phyloP scores from a whole-genome alignment of 2,113 vertebrate species.

The Eulemur macaco region DNA sequence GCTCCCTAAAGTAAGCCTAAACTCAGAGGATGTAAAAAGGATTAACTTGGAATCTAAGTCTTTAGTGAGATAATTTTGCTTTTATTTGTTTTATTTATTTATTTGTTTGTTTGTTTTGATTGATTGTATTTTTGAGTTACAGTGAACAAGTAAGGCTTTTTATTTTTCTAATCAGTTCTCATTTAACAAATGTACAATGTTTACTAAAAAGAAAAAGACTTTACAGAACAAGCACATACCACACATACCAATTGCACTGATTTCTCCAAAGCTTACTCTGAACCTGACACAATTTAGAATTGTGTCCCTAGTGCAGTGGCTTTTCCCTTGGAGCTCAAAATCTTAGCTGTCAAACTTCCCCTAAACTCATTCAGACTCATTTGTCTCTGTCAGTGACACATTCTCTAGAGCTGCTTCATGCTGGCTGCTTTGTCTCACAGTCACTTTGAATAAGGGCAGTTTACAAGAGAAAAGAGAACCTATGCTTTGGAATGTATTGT shows the following conservation, averaged over 20 bases:
- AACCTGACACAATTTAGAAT: neutral
- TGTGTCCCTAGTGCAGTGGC: neutral
- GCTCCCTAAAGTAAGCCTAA: neutral
- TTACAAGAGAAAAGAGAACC: neutral
- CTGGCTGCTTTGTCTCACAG: slow-evolving; percentile 49
- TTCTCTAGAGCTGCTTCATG: slow-evolving; percentile 19
- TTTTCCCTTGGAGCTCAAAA: neutral
- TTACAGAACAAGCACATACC: neutral
- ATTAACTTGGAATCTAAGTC: neutral
- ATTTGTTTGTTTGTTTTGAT: neutral
- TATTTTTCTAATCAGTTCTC: slow-evolving; percentile 57
- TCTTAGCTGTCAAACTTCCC: neutral
- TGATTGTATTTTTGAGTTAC: neutral
- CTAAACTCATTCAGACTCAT: slow-evolving; percentile 62
- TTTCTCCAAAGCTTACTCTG: neutral
- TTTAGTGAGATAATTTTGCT: neutral
- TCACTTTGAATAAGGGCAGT: slow-evolving; percentile 5
- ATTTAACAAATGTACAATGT: slow-evolving; percentile 56
- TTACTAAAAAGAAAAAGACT: neutral
- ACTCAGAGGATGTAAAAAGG: neutral
- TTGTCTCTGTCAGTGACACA: slow-evolving; percentile 55
- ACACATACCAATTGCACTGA: neutral
- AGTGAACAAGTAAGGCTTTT: neutral
- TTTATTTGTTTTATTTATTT: neutral
- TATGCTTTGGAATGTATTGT: neutral